These are phyloP conservation scores for Erebia aethiops DNA, from an alignment of 2,888 invertebrate genomes.

Conservation along the genomic window DNA sequence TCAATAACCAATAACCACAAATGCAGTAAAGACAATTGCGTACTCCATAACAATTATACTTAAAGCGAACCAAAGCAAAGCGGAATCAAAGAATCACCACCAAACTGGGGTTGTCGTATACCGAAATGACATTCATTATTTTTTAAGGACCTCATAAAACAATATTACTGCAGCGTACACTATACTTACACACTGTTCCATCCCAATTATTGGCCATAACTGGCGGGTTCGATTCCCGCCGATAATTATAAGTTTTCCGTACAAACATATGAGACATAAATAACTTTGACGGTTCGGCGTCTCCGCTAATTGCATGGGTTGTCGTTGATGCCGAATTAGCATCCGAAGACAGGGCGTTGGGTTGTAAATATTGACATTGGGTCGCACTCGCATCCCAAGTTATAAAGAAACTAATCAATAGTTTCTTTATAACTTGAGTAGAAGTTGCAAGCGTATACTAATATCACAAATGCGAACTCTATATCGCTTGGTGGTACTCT, in stretches of 20 bases:
- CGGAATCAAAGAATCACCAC: slow-evolving; percentile 40
- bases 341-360: slow-evolving; percentile 13
- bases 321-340: slow-evolving; percentile 38
- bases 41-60: not conserved
- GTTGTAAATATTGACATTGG: slow-evolving; percentile 11
- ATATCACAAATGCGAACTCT: too few species aligned
- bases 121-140: slow-evolving; percentile 71
- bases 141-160: slow-evolving; percentile 73
- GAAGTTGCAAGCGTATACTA: too few species aligned
- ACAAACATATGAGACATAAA: slow-evolving; percentile 54
- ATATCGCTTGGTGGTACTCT: too few species aligned
- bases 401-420: not conserved
- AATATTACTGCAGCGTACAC: slow-evolving; percentile 61
- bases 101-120: slow-evolving; percentile 48
- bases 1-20: slow-evolving; percentile 7
- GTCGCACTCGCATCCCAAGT: not conserved
- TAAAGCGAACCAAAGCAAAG: slow-evolving; percentile 1
- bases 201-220: slow-evolving; percentile 79
- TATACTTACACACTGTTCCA: slow-evolving; percentile 72
- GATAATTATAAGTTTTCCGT: slow-evolving; percentile 69
- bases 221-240: slow-evolving; percentile 67
- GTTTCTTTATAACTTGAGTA: too few species aligned
- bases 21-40: slow-evolving; percentile 2
- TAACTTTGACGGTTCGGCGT: slow-evolving; percentile 48
- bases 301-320: slow-evolving; percentile 46